These are phyloP conservation scores for Zootoca vivipara DNA, from an alignment of 2,113 vertebrate species.

Conservation along the genomic window DNA sequence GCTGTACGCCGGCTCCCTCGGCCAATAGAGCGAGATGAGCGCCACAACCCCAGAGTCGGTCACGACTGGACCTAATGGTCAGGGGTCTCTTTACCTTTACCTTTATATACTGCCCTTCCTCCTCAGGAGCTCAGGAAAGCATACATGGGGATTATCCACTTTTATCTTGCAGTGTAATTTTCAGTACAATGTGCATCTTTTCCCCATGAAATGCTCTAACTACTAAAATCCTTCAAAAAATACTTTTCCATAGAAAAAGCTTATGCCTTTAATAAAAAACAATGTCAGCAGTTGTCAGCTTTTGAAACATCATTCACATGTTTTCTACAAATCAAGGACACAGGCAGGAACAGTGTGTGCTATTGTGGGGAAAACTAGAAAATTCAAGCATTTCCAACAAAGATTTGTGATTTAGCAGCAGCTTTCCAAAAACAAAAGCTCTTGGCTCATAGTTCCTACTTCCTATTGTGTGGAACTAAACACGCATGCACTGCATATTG, in stretches of 20 bases:
- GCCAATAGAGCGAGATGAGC: no score
- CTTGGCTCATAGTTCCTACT: conserved; percentile 26
- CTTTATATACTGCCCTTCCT: not conserved
- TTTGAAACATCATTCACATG: conserved; percentile 17
- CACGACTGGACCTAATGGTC: no score
- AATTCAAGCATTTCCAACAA: conserved; percentile 21
- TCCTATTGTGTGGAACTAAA: conserved; percentile 38
- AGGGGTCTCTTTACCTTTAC: no score
- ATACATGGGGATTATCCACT: conserved; percentile 36
- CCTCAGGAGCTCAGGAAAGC: not conserved
- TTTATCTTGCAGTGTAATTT: conserved; percentile 29
- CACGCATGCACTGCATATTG: conserved; percentile 14
- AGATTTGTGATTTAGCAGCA: conserved; percentile 57
- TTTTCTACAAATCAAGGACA: conserved; percentile 24
- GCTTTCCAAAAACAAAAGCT: conserved; percentile 47
- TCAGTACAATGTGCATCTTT: not conserved
- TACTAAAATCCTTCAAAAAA: conserved; percentile 25
- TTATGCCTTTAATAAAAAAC: conserved; percentile 13
- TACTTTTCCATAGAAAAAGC: conserved; percentile 1
- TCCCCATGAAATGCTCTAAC: conserved; percentile 37
- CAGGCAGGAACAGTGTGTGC: conserved; percentile 28
- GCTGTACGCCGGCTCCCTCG: no score
- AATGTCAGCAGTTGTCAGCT: conserved; percentile 46
- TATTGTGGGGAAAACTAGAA: conserved; percentile 34
- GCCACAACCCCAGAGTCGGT: no score